These are phyloP conservation scores for Caenorhabditis sp. DNA, from an alignment of 2,888 invertebrate species.

Conservation along the genomic window DNA sequence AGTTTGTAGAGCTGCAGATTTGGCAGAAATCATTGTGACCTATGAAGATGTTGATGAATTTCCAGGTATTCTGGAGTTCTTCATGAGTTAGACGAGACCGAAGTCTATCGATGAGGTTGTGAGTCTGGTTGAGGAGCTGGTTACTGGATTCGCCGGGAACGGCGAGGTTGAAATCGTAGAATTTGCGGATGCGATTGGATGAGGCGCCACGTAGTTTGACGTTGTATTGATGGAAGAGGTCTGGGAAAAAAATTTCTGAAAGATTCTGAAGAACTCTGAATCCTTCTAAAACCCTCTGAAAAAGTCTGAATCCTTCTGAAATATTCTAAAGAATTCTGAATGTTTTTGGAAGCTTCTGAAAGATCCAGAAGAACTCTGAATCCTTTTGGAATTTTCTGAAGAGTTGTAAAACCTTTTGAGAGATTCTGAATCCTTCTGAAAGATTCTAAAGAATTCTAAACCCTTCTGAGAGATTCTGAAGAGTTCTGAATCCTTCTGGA, in stretches of 20 bases:
- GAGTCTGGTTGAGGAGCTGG: constrained; percentile 17
- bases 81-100: constrained; percentile 1
- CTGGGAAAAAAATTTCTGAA: too few relatives aligned
- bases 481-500: too few relatives aligned
- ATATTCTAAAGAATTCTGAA: too few relatives aligned
- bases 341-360: too few relatives aligned
- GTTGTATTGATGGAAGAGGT: constrained; percentile 37
- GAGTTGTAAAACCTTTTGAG: too few relatives aligned
- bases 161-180: constrained; percentile 35
- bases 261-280: neutral
- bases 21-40: constrained; percentile 47
- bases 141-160: constrained; percentile 15
- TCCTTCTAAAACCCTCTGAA: too few relatives aligned
- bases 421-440: too few relatives aligned
- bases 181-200: constrained; percentile 14
- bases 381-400: too few relatives aligned
- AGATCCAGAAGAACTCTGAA: too few relatives aligned
- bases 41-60: constrained; percentile 48
- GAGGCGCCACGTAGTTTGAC: constrained; percentile 24
- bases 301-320: too few relatives aligned
- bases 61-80: constrained; percentile 28
- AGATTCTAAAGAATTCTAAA: too few relatives aligned
- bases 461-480: too few relatives aligned
- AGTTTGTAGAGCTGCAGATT: constrained; percentile 10
- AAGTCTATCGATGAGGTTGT: constrained; percentile 4